phyloP scores from a whole-genome alignment of 2,888 invertebrate species.

The Epirrhoe tristata region DNA sequence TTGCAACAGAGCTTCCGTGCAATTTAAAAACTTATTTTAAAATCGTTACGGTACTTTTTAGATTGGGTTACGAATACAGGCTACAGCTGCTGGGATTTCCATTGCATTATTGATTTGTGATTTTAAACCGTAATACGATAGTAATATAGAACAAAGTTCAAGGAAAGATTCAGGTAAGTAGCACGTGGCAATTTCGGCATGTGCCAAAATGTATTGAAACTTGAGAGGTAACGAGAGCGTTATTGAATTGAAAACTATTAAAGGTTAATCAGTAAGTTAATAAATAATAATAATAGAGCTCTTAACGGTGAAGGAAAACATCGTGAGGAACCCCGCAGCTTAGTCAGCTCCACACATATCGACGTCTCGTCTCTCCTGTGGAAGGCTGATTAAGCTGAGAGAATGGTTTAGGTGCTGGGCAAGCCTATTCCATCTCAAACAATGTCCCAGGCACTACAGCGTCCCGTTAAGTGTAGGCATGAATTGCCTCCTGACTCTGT shows the following conservation, averaged over 20 bases:
- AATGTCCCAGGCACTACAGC: too few species aligned
- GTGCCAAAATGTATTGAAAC: background rate
- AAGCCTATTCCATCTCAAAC: too few species aligned
- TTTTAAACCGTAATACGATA: background rate
- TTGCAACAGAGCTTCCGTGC: conserved; percentile 11
- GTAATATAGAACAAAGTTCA: conserved; percentile 2
- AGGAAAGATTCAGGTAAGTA: background rate
- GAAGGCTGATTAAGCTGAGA: too few species aligned
- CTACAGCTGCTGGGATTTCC: conserved; percentile 12
- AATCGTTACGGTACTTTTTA: conserved; percentile 23
- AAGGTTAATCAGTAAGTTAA: background rate
- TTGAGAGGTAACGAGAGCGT: background rate
- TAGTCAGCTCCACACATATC: too few species aligned
- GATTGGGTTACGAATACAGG: conserved; percentile 14
- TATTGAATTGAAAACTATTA: background rate
- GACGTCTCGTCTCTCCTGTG: too few species aligned
- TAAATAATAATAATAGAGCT: background rate
- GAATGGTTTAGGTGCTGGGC: too few species aligned
- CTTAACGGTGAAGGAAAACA: too few species aligned
- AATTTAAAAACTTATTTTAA: background rate
- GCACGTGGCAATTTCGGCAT: conserved; percentile 4
- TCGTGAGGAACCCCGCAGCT: too few species aligned
- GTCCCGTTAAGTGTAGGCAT: too few species aligned
- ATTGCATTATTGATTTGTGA: background rate
- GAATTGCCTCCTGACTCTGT: too few species aligned